Base-by-base conservation (phyloP, 2,113 vertebrate species). In the Elgaria multicarinata region DNA sequence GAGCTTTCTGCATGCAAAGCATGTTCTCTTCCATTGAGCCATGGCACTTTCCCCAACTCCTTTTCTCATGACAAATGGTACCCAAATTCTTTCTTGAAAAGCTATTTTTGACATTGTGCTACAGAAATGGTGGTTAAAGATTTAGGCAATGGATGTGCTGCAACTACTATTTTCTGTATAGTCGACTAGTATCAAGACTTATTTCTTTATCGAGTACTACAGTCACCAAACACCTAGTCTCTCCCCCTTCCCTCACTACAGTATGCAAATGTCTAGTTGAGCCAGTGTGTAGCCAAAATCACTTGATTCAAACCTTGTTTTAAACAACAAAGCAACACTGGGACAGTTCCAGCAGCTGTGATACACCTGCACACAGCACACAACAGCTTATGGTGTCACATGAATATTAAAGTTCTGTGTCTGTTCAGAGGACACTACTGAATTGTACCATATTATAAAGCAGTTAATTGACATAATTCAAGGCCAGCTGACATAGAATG, bases 381-480 rank as follows among this genome's bases (percentile, higher is more conserved):
- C 42, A 44, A 46, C 33, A n/a, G 64, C 14, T 84, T 44, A 33
- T 33, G 44, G 24, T 44, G 5, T 46, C 26, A 42, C 39, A 33
- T 83, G 64, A 31, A 94, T 93, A 92, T 93, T 93, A 91, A 93
- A 22, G 22, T 90, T 50, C 90, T 89, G 92, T 88, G 69, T 9
- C 58, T 58, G 72, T 16, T 83, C 44, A 76, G 86, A 91, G 77
- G 81, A 78, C 89, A 78, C 62, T 53, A 4, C 53, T 0, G 0
- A 58, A 75, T 53, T 69, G 20, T 53, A 39, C 76, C 71, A 33
- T 64, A 58, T 90, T 86, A 72, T 14, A 36, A 72, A 88, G 12
- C 36, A 3, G 0, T 0, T 50, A 93, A 46, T n/a, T 42, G 2
- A 85, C 55, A 83, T 39, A n/a, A 31, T 75, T 69, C 22, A 83